Conservation (phyloP, 2,797 vertebrate genomes). For the Enteromius unitaeniatus region DNA sequence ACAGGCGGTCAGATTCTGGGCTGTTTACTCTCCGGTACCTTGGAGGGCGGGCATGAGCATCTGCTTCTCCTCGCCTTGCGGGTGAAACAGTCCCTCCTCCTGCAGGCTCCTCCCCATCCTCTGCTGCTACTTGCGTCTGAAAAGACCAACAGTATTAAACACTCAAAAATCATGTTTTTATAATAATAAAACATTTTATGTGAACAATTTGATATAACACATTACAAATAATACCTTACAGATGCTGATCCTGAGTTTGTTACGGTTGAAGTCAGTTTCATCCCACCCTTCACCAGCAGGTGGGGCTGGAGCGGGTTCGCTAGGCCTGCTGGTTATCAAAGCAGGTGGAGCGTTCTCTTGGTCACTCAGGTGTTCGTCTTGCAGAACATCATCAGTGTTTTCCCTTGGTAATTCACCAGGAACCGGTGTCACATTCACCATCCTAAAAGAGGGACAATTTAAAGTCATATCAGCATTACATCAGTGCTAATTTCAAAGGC, state of each 20-base stretch:
- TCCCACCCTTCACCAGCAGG: conserved; percentile 92
- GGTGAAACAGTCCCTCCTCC: conserved; percentile 79
- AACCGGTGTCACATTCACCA: conserved; percentile 85
- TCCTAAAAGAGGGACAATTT: conserved; percentile 66
- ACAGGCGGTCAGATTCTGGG: conserved; percentile 85
- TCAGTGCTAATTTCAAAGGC: not conserved
- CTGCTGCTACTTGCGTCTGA: conserved; percentile 82
- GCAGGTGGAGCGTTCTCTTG: conserved; percentile 88
- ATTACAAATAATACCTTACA: conserved; percentile 79
- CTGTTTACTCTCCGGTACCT: conserved; percentile 85
- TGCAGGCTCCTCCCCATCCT: conserved; percentile 82
- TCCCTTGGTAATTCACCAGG: conserved; percentile 86
- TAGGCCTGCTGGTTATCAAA: conserved; percentile 76
- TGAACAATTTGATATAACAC: not conserved
- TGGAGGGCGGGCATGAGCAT: conserved; percentile 79
- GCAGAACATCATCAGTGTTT: conserved; percentile 88
- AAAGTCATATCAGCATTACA: not conserved
- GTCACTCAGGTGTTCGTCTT: conserved; percentile 89
- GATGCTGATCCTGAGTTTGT: conserved; percentile 96
- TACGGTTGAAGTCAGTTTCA: conserved; percentile 97
- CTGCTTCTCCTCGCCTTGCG: conserved; percentile 79
- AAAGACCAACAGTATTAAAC: not conserved
- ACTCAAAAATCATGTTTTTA: not conserved
- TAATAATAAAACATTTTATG: not conserved
- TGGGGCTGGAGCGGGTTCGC: conserved; percentile 73